phyloP scores from a whole-genome alignment of 2,797 vertebrate genomes.

The Siniperca scherzeri region DNA sequence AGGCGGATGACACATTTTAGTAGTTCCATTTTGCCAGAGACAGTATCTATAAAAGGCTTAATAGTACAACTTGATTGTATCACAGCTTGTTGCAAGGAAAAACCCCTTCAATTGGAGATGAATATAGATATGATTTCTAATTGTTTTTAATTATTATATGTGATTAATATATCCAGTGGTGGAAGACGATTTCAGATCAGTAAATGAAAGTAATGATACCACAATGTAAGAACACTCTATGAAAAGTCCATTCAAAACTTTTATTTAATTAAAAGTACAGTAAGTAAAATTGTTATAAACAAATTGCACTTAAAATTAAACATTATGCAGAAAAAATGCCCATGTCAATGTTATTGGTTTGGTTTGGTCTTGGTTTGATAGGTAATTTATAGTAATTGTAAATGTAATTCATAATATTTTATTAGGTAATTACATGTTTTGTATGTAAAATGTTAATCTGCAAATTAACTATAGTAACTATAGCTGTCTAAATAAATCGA shows the following conservation, averaged over 20 bases:
- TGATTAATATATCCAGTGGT: neutral
- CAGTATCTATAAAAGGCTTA: neutral
- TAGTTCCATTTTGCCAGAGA: neutral
- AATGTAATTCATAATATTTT: neutral
- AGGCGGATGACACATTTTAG: neutral
- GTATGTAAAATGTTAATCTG: neutral
- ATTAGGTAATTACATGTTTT: neutral
- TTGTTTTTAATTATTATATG: neutral
- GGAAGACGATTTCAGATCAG: neutral
- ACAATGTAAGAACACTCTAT: neutral
- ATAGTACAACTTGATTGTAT: neutral
- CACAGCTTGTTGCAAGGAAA: neutral
- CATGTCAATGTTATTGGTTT: neutral
- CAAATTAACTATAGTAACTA: neutral
- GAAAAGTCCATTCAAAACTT: neutral
- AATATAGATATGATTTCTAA: neutral
- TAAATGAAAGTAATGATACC: neutral
- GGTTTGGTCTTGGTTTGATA: neutral
- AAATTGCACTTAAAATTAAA: neutral
- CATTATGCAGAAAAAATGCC: neutral
- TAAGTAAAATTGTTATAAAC: neutral
- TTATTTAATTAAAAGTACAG: neutral
- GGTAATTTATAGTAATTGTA: neutral
- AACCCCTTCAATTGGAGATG: neutral
- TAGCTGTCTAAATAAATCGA: neutral